Percentiles rank a stretch among this genome's conserved stretches.
These are phyloP conservation scores for Hesperia comma DNA, from an alignment of 2,888 invertebrate genomes.

Conservation along the genomic window DNA sequence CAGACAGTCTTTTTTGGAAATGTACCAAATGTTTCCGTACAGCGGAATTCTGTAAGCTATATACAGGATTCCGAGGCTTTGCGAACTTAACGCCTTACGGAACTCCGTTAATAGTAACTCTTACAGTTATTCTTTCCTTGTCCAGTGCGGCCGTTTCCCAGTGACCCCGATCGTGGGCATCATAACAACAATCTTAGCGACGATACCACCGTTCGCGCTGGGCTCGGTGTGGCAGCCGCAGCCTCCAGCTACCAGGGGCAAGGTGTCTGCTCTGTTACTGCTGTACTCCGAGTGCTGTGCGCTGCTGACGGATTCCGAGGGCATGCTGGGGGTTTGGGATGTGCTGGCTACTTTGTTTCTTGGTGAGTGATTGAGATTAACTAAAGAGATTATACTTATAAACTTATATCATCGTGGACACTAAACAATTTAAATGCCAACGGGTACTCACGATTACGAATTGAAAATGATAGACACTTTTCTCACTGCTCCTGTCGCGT, in stretches of 20 bases:
- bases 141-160: conserved; percentile 61
- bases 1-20: too few relatives aligned
- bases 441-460: too few relatives aligned
- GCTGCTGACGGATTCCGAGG: conserved; percentile 58
- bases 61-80: too few relatives aligned
- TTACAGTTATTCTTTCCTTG: neutral
- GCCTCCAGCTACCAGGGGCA: conserved; percentile 30
- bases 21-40: too few relatives aligned
- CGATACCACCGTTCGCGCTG: conserved; percentile 53
- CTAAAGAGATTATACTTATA: too few relatives aligned
- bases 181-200: conserved; percentile 47
- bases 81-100: too few relatives aligned
- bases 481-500: too few relatives aligned
- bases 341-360: conserved; percentile 49
- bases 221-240: conserved; percentile 46
- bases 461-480: too few relatives aligned
- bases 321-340: conserved; percentile 53
- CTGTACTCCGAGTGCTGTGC: conserved; percentile 66
- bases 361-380: conserved; percentile 45
- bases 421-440: too few relatives aligned
- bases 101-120: too few relatives aligned
- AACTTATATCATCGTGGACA: too few relatives aligned
- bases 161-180: conserved; percentile 52
- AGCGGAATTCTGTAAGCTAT: too few relatives aligned
- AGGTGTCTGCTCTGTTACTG: conserved; percentile 57